Conservation (phyloP, 53 echinoderm and acorn worm genomes). For the Holothuria scabra region DNA sequence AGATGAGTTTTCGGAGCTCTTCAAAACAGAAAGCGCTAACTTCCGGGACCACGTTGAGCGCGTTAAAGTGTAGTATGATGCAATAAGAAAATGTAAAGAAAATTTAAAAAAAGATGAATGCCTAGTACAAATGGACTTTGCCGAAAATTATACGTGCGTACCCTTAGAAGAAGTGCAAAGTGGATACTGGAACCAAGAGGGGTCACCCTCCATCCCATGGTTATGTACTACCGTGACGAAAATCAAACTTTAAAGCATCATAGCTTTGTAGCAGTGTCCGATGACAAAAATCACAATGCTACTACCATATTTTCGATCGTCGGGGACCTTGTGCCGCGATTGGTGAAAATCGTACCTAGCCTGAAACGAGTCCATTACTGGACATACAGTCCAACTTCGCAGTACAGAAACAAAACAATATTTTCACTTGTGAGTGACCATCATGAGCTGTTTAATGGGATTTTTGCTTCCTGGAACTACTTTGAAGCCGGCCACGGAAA, state of each 20-base stretch:
- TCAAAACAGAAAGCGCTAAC: background rate
- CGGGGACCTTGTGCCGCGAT: background rate
- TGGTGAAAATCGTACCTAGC: background rate
- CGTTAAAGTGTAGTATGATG: constrained; percentile 10
- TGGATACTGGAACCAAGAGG: constrained; percentile 64
- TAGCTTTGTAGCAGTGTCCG: constrained; percentile 3
- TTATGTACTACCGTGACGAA: constrained; percentile 55
- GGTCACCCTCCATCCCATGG: constrained; percentile 56
- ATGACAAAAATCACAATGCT: constrained; percentile 15
- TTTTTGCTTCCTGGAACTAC: background rate
- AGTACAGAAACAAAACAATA: background rate
- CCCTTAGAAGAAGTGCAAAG: constrained; percentile 64
- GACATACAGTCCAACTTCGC: constrained; percentile 12
- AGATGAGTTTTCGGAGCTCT: constrained; percentile 9
- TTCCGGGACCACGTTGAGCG: constrained; percentile 33
- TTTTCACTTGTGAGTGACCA: background rate
- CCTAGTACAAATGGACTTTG: constrained; percentile 57
- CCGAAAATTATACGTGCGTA: constrained; percentile 61
- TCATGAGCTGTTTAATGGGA: background rate
- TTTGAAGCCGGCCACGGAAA: background rate
- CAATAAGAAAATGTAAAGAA: constrained; percentile 28
- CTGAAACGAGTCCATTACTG: background rate
- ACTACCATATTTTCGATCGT: background rate
- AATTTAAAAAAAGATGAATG: constrained; percentile 17
- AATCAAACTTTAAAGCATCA: background rate